Evolutionary conservation across 92 coral and sea anemone species (phyloP), one percentile per base, ranked within the genome.

Genomic region (Muricea muricata): DNA sequence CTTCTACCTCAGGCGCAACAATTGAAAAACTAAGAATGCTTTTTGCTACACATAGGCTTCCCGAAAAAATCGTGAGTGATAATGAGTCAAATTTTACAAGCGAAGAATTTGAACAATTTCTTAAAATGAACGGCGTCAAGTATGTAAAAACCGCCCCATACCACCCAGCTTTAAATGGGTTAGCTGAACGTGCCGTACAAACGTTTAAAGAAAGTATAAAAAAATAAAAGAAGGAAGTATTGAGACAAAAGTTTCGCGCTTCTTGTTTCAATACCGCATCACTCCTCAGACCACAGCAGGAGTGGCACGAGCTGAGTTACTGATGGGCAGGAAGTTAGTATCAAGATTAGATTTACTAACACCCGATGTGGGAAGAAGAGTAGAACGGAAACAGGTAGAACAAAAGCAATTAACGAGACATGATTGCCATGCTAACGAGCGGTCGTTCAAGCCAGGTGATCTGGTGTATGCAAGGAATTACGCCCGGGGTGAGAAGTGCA

Each of bases 21-120:
- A 90, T 76, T 57, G 87, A 80, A 78, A 90, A 90, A 46, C 71
- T 86, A 31, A n/a, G 88, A 25, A 88, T 86, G 33, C 78, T 79
- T 26, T 89, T 89, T 80, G 85, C 89, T 15, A 79, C 61, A 29
- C 86, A 88, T 83, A 88, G 81, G 21, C n/a, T 88, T 18, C 86
- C 86, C 15, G 14, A 45, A 17, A 45, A 13, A 45, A 17, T 45
- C 50, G 50, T 45, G 8, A 45, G 50, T 45, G 30, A 48, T n/a
- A 67, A 85, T 80, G 88, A 80, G 28, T 75, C 70, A 23, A 88
- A 88, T 63, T 70, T 84, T 40, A 75, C 86, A 34, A 88, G 89
- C 37, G 25, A 57, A 29, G 87, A 85, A 74, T 80, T 86, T 50
- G 56, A 82, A 75, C 54, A 23, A 60, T 86, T 90, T 30, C 76